Evolutionary conservation across 2,888 invertebrate species (phyloP), one percentile per base, ranked within the genome.

Genomic region (Polietes domitor): DNA sequence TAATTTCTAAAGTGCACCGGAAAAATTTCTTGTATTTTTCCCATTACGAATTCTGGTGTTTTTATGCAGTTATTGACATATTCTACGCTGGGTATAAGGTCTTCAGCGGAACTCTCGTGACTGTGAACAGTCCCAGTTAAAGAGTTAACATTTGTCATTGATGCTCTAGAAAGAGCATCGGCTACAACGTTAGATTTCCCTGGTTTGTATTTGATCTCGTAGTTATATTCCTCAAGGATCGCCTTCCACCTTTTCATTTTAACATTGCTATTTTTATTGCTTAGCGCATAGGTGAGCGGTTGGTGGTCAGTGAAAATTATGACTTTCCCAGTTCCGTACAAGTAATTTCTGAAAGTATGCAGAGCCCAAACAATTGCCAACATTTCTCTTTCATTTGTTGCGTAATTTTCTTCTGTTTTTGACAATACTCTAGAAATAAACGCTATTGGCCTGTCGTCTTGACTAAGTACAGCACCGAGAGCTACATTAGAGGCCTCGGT

Each of bases 171-270:
- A 17, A 50, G 7, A n/a, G 17, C 50, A 12, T 50, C 50, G 2
- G 50, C 50, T 17, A 50, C 50, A 37, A 10, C 37, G n/a, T n/a
- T 37, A 32, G 32, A 32, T 7, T 7, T 37, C 6, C 58, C 58
- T 19, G 58, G 58, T 15, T 58, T 58, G 12, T 58, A 58, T 15
- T 10, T 10, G 2, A 58, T 12, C 26, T 58, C 58, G 24, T 58
- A 24, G 3, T 50, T 50, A 2, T 50, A 50, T 12, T 83, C 68
- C 15, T 76, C 76, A 0, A 76, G 24, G 4, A 37, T 32, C 0
- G 76, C 76, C 21, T 55, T 76, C 55, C 68, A 76, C n/a, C 53
- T n/a, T 41, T 65, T 76, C 0, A 76, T 19, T 7, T 75, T 76
- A 1, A 24, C 21, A 26, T 68, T 68, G 12, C 12, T 41, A 41